These are phyloP conservation scores for Collichthys lucidus DNA, from an alignment of 2,113 vertebrate genomes.

Conservation along the genomic window DNA sequence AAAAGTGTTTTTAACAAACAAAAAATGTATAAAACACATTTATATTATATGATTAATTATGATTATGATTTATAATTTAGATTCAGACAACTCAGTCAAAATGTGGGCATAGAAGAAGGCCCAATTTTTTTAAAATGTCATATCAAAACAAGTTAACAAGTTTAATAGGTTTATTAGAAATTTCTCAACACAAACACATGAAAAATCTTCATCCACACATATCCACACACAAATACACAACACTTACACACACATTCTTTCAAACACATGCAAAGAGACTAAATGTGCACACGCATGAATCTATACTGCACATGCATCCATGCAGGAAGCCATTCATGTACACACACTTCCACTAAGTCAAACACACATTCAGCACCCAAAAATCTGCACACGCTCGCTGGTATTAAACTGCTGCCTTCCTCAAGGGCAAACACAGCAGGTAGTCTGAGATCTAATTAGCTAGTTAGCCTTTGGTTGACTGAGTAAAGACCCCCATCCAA, in stretches of 20 bases:
- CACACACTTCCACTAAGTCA: background rate
- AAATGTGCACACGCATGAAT: background rate
- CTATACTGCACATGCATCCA: background rate
- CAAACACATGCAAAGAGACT: constrained; percentile 3
- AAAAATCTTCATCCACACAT: background rate
- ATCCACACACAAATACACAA: background rate
- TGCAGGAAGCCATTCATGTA: constrained; percentile 2
- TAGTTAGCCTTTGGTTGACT: constrained; percentile 65
- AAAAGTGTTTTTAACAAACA: too few relatives aligned
- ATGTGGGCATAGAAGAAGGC: too few relatives aligned
- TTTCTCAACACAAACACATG: background rate
- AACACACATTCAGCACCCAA: constrained; percentile 6
- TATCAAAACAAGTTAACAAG: too few relatives aligned
- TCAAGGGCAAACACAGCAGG: constrained; percentile 68
- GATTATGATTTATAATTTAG: too few relatives aligned
- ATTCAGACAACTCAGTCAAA: too few relatives aligned
- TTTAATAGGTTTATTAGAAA: too few relatives aligned
- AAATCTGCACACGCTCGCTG: constrained; percentile 19
- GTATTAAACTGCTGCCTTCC: constrained; percentile 40
- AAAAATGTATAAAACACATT: too few relatives aligned
- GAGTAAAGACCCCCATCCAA: constrained; percentile 54
- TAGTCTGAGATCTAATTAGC: constrained; percentile 70
- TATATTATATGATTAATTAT: too few relatives aligned
- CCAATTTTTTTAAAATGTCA: too few relatives aligned
- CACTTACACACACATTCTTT: background rate